Conservation (phyloP, 2,888 invertebrate genomes). For the Drosophila kambysellisi region DNA sequence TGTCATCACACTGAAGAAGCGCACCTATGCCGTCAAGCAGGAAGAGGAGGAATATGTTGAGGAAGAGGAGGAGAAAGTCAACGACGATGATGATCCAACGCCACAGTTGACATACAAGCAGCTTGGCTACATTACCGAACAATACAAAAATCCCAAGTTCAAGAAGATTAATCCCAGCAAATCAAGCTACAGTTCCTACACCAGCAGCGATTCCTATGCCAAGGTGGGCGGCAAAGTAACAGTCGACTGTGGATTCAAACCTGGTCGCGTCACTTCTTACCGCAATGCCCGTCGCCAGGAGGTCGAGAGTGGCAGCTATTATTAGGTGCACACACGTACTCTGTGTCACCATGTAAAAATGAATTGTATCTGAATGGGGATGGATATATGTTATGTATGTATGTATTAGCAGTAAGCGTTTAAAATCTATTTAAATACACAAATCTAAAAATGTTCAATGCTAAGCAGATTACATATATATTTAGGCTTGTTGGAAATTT, state of each 20-base stretch:
- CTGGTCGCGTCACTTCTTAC: slow-evolving; percentile 74
- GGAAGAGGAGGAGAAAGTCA: slow-evolving; percentile 63
- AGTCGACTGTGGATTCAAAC: slow-evolving; percentile 78
- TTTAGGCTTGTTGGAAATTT: not conserved
- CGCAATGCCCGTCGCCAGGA: slow-evolving; percentile 62
- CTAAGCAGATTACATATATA: not conserved
- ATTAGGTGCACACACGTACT: slow-evolving; percentile 1
- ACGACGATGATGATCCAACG: slow-evolving; percentile 55
- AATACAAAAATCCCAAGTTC: slow-evolving; percentile 81
- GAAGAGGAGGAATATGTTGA: slow-evolving; percentile 68
- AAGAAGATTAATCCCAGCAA: slow-evolving; percentile 39
- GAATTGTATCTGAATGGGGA: slow-evolving; percentile 34
- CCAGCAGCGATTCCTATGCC: slow-evolving; percentile 38
- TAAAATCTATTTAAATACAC: slow-evolving; percentile 28
- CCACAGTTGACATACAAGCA: slow-evolving; percentile 84
- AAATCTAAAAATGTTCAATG: not conserved
- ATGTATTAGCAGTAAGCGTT: slow-evolving; percentile 36
- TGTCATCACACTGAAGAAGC: slow-evolving; percentile 86
- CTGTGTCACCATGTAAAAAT: slow-evolving; percentile 49
- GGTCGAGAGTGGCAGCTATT: slow-evolving; percentile 41
- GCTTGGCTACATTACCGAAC: slow-evolving; percentile 85
- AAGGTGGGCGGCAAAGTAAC: slow-evolving; percentile 60
- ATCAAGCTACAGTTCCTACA: slow-evolving; percentile 36
- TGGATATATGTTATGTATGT: slow-evolving; percentile 19
- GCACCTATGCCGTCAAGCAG: slow-evolving; percentile 49